Percentiles rank a stretch among this genome's conserved stretches.
Conservation (phyloP, 2,797 vertebrate genomes). For the Takifugu ocellatus region DNA sequence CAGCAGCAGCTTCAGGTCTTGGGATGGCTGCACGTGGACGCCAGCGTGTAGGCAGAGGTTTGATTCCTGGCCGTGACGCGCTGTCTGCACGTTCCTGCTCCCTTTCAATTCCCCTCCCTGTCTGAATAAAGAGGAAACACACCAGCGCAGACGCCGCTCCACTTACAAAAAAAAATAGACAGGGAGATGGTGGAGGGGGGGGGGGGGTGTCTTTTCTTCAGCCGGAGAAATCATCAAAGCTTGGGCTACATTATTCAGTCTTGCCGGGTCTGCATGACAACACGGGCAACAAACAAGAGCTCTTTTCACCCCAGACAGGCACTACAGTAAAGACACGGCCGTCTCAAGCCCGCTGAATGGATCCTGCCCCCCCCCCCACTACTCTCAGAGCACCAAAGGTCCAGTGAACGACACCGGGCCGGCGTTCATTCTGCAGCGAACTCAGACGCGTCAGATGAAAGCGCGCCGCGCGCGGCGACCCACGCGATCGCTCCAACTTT, state of each 20-base stretch:
- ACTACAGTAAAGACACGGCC: slow-evolving; percentile 55
- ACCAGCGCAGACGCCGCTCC: slow-evolving; percentile 48
- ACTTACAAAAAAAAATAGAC: slow-evolving; percentile 27
- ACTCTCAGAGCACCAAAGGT: slow-evolving; percentile 25
- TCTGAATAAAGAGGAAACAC: slow-evolving; percentile 63
- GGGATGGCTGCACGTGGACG: slow-evolving; percentile 26
- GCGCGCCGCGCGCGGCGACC: slow-evolving; percentile 11
- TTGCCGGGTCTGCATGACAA: slow-evolving; percentile 68
- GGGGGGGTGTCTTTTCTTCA: slow-evolving; percentile 56
- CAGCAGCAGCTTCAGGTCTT: slow-evolving; percentile 13
- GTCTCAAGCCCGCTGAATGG: slow-evolving; percentile 54
- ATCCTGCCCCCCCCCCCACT: slow-evolving; percentile 41
- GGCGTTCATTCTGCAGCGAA: slow-evolving; percentile 11
- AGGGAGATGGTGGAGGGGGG: slow-evolving; percentile 9
- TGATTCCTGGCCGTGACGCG: slow-evolving; percentile 42
- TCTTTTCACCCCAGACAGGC: slow-evolving; percentile 64
- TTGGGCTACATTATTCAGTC: slow-evolving; percentile 68
- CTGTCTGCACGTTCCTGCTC: slow-evolving; percentile 41
- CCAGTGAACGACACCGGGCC: slow-evolving; percentile 24
- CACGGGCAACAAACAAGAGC: slow-evolving; percentile 64
- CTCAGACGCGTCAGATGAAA: background rate
- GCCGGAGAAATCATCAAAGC: slow-evolving; percentile 68
- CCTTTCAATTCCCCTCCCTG: slow-evolving; percentile 51
- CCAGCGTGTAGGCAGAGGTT: slow-evolving; percentile 37
- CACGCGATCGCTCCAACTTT: background rate